Evolutionary conservation across 2,113 vertebrate species (phyloP).

Genomic region (Malurus melanocephalus): DNA sequence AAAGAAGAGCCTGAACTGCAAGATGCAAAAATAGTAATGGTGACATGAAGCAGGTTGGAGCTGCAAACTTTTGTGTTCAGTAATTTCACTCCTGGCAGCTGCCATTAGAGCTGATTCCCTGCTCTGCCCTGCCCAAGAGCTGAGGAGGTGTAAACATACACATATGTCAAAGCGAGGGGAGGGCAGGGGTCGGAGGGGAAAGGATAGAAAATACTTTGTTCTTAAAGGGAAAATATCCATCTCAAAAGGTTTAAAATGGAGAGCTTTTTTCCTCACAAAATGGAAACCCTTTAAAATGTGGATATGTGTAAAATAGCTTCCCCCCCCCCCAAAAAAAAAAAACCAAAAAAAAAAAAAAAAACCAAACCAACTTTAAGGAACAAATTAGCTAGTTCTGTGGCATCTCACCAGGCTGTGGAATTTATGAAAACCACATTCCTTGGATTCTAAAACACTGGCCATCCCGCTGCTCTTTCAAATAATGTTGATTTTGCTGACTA

Average conservation of each 20-base stretch:
- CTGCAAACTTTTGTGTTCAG: neutral
- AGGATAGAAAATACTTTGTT: neutral
- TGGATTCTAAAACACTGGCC: conserved; percentile 61
- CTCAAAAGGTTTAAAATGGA: neutral
- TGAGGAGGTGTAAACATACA: neutral
- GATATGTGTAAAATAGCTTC: neutral
- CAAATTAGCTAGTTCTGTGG: conserved; percentile 58
- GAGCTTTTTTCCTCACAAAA: conserved; percentile 35
- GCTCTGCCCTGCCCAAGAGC: neutral
- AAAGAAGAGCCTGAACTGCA: neutral
- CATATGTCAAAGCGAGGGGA: neutral
- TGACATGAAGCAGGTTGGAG: neutral
- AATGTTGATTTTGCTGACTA: conserved; percentile 67
- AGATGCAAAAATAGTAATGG: neutral
- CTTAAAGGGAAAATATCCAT: neutral
- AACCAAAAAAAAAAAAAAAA: neutral
- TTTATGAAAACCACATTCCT: conserved; percentile 73
- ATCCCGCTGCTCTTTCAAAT: conserved; percentile 65
- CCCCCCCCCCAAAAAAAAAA: neutral
- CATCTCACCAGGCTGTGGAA: conserved; percentile 63
- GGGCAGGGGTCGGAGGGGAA: neutral
- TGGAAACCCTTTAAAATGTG: conserved; percentile 26
- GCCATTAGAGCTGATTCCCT: neutral
- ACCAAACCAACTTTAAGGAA: conserved; percentile 10
- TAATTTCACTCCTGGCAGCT: neutral